These are phyloP conservation scores for Rhinella marina DNA, from an alignment of 2,797 vertebrate genomes.

Conservation along the genomic window DNA sequence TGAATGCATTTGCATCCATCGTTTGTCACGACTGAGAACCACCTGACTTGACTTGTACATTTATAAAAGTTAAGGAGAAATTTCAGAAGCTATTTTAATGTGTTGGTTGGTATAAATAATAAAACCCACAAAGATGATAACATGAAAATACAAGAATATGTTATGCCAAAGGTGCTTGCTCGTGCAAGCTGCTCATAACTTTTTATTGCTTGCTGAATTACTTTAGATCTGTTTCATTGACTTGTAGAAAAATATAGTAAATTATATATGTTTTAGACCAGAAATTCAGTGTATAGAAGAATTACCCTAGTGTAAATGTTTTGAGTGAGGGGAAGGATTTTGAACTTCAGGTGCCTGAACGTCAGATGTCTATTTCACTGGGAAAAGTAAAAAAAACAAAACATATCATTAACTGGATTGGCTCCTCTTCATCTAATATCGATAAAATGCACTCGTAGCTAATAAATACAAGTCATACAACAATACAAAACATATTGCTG, in stretches of 20 bases:
- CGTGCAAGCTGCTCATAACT: conserved; percentile 11
- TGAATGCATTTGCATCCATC: conserved; percentile 65
- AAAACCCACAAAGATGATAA: conserved; percentile 48
- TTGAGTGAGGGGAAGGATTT: neutral
- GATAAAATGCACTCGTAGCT: no score
- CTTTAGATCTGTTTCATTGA: neutral
- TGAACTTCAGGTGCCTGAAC: no score
- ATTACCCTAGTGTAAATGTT: no score
- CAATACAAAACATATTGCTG: no score
- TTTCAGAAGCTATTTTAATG: conserved; percentile 56
- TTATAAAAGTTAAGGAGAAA: conserved; percentile 63
- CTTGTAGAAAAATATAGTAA: neutral
- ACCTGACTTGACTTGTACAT: conserved; percentile 65
- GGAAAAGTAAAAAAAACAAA: no score
- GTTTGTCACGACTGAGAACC: conserved; percentile 66
- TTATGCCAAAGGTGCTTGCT: conserved; percentile 26
- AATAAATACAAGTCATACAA: no score
- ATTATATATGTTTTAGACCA: neutral
- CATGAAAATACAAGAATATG: conserved; percentile 44
- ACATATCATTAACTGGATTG: no score
- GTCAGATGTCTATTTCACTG: no score
- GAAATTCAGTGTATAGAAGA: neutral
- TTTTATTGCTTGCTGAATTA: conserved; percentile 1
- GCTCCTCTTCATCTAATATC: no score
- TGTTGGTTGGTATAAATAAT: conserved; percentile 42